Evolutionary conservation across 1,140 invertebrate species (phyloP).

Genomic region (Drosophila mayri): DNA sequence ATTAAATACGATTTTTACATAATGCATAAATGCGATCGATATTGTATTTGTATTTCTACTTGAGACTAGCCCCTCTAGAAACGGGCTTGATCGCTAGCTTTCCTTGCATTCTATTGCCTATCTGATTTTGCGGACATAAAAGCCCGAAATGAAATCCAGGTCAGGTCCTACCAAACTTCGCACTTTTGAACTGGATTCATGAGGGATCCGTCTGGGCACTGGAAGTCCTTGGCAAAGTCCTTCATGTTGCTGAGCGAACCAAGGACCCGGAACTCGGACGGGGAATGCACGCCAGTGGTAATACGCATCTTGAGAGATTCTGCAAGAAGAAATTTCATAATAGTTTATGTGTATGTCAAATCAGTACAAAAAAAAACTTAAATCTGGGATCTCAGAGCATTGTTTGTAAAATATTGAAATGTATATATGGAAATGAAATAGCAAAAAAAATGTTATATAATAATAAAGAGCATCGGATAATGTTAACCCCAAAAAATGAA

Average conservation of each 20-base stretch:
- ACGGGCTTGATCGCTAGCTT: conserved; percentile 47
- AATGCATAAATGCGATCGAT: conserved; percentile 62
- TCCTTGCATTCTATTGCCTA: conserved; percentile 39
- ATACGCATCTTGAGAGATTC: conserved; percentile 91
- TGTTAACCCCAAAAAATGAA: not conserved
- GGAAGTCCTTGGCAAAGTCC: conserved; percentile 94
- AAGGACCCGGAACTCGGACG: conserved; percentile 92
- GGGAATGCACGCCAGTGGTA: conserved; percentile 91
- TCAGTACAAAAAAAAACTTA: not conserved
- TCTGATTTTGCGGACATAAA: conserved; percentile 7
- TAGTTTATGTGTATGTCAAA: not conserved
- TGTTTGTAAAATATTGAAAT: not conserved
- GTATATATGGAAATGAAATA: not conserved
- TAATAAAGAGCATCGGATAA: not conserved
- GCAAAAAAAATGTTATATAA: not conserved
- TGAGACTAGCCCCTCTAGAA: conserved; percentile 49
- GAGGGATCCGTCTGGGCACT: conserved; percentile 91
- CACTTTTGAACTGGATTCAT: conserved; percentile 97
- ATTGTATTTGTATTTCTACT: conserved; percentile 58
- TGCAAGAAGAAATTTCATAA: conserved; percentile 63
- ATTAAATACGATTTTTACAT: conserved; percentile 71
- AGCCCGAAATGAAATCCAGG: conserved; percentile 2
- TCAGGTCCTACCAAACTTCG: conserved; percentile 89
- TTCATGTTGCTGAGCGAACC: conserved; percentile 96
- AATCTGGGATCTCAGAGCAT: not conserved